Percentiles rank a stretch among this genome's conserved stretches.
phyloP scores from a whole-genome alignment of 2,888 invertebrate genomes.

The Perizoma flavofasciatum region DNA sequence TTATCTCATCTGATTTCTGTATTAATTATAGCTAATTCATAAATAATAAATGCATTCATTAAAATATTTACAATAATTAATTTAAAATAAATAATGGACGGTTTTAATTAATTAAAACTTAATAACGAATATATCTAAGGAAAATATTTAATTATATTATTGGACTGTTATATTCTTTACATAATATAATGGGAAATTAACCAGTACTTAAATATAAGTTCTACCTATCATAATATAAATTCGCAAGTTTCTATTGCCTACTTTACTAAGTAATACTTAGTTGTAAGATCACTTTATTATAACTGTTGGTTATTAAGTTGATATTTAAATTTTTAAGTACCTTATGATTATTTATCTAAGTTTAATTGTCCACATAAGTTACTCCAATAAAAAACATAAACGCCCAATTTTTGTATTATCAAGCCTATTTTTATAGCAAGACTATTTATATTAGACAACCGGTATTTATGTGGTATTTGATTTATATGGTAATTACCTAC shows the following conservation, averaged over 20 bases:
- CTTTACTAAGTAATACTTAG: neutral
- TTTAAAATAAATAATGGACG: slow-evolving; percentile 55
- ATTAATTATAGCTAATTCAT: slow-evolving; percentile 62
- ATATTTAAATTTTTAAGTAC: too few species aligned
- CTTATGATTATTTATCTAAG: too few species aligned
- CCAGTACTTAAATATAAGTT: neutral
- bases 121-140: slow-evolving; percentile 13
- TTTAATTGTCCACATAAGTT: too few species aligned
- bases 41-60: slow-evolving; percentile 68
- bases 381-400: too few species aligned
- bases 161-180: neutral
- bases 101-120: slow-evolving; percentile 32
- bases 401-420: too few species aligned
- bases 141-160: slow-evolving; percentile 3
- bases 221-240: neutral
- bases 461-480: too few species aligned
- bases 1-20: slow-evolving; percentile 20
- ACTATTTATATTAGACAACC: too few species aligned
- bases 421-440: too few species aligned
- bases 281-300: neutral
- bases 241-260: neutral
- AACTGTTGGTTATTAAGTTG: neutral
- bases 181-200: neutral
- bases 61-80: slow-evolving; percentile 55
- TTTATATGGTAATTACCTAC: too few species aligned